Base-by-base conservation (phyloP, 2,888 invertebrate species). In the Lithophane semibrunnea region DNA sequence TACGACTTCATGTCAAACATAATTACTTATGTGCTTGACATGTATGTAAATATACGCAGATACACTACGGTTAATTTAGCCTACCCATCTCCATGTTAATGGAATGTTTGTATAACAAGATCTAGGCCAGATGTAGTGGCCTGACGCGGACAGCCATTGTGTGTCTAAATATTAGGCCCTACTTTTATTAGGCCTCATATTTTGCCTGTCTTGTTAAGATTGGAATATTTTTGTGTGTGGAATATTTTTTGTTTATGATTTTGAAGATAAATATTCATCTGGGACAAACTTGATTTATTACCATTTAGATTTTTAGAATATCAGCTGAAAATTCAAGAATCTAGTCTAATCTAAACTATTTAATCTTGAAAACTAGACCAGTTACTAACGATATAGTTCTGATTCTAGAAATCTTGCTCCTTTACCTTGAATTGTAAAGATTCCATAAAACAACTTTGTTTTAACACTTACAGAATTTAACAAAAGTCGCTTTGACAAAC, bases 131-230 rank as follows among this genome's bases (percentile, higher is more conserved):
- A 77, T 63, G 58, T 42, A 77, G 79, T 82, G 68, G 63, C 52
- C 77, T 84, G 73, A 64, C 65, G 61, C 70, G 82, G 85, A 75
- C 77, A 67, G 21, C 61, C 77, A 69, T 84, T 79, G 79, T 85
- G 71, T 66, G 16, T 21, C 63, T 66, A 70, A 86, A 75, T 75
- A 37, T 37, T 37, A 82, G 63, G 66, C 54, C 49, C 67, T 63
- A 68, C 52, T 73, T 86, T 68, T 61, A 64, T 73, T 29, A 49
- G 52, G 42, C 47, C 61, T 73, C 71, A 83, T 83, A 71, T 66
- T 78, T 72, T 71, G 37, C 61, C 68, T 64, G 56, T 54, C 56
- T 76, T 56, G 7, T 49, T 75, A 29, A 66, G 42, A 75, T 52
- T 58, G 65, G 29, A 56, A 37, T 70, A 18, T 54, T 70, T 67